Evolutionary conservation across 64 coral and sea anemone species (phyloP).

Genomic region (Stichodactyla helianthus): DNA sequence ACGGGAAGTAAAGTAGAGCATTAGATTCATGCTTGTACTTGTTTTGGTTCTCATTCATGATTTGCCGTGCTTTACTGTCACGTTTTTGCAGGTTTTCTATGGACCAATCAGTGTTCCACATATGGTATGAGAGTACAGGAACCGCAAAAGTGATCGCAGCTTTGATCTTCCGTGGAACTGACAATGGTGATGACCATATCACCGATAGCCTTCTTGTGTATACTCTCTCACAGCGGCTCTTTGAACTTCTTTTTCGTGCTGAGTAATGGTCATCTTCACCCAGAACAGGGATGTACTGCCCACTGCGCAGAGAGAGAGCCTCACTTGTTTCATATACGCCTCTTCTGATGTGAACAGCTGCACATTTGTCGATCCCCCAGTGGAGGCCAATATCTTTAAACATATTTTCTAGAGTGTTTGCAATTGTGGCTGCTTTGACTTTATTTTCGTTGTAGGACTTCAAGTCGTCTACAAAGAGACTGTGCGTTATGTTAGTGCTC

Average conservation of each 20-base stretch:
- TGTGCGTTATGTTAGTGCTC: neutral
- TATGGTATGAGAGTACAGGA: neutral
- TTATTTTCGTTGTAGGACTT: neutral
- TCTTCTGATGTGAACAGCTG: neutral
- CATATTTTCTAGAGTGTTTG: neutral
- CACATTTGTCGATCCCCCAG: constrained; percentile 21
- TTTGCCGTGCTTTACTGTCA: neutral
- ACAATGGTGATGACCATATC: constrained; percentile 10
- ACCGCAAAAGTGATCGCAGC: neutral
- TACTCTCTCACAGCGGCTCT: neutral
- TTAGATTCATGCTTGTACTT: neutral
- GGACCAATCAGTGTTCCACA: neutral
- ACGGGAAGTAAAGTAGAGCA: neutral
- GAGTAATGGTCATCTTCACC: neutral
- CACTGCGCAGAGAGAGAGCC: neutral
- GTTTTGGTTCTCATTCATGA: neutral
- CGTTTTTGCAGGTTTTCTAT: neutral
- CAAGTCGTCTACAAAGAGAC: constrained; percentile 21
- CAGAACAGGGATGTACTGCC: neutral
- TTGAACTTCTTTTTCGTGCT: constrained; percentile 13
- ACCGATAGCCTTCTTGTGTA: neutral
- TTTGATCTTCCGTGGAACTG: neutral
- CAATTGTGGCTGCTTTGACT: constrained; percentile 22
- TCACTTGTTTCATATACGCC: neutral
- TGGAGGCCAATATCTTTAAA: constrained; percentile 13